These are phyloP conservation scores for Harmothoe impar DNA, from an alignment of 2,888 invertebrate genomes.

Conservation along the genomic window DNA sequence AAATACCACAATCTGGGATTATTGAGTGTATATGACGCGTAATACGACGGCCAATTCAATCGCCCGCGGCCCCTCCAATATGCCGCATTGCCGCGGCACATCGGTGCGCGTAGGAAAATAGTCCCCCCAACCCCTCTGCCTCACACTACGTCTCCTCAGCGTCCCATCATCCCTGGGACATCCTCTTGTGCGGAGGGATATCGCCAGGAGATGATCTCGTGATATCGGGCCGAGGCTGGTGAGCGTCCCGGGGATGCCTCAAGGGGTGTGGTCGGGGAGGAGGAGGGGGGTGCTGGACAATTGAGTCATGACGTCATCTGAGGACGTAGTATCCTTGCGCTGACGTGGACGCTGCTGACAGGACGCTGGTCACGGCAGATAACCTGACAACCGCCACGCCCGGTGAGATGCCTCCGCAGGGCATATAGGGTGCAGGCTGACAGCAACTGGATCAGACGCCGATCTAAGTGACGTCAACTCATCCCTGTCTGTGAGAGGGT, in stretches of 20 bases:
- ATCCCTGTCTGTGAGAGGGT: background rate
- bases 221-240: background rate
- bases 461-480: background rate
- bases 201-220: background rate
- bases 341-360: background rate
- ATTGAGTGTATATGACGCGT: conserved; percentile 34
- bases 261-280: background rate
- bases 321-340: background rate
- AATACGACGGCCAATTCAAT: background rate
- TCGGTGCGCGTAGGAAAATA: background rate
- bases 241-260: background rate
- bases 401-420: background rate
- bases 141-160: background rate
- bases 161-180: background rate
- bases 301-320: background rate
- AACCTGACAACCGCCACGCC: conserved; percentile 21
- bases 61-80: background rate
- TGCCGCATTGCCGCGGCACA: background rate
- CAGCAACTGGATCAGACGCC: background rate
- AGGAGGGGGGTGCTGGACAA: background rate
- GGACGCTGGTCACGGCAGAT: background rate
- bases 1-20: background rate
- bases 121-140: background rate
- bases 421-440: background rate
- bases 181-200: background rate